A percentile compares a stretch with the other conserved stretches of the same genome.
phyloP scores from a whole-genome alignment of 1,140 invertebrate genomes.

The Mercenaria mercenaria region DNA sequence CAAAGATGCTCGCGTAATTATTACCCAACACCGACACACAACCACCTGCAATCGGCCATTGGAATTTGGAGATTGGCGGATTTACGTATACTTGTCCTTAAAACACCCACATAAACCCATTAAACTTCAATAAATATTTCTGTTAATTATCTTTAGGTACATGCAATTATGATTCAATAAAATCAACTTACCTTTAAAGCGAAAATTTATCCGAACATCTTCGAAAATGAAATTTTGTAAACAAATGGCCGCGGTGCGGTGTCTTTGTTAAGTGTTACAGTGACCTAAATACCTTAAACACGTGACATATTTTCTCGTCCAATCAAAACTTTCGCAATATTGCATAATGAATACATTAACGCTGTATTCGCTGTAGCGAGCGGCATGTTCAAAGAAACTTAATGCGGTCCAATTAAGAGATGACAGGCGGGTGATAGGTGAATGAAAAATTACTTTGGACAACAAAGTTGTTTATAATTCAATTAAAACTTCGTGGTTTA shows the following conservation, averaged over 20 bases:
- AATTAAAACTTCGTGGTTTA: too few relatives aligned
- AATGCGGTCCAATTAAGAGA: background rate
- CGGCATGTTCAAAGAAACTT: slow-evolving; percentile 31
- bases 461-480: too few relatives aligned
- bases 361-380: background rate
- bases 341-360: slow-evolving; percentile 68
- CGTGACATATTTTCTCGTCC: slow-evolving; percentile 63
- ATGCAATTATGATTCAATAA: slow-evolving; percentile 27
- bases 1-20: slow-evolving; percentile 5
- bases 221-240: slow-evolving; percentile 65
- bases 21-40: slow-evolving; percentile 41
- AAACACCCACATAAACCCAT: background rate
- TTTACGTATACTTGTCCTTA: background rate
- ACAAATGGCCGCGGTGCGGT: slow-evolving; percentile 64
- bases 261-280: slow-evolving; percentile 69
- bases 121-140: background rate
- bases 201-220: slow-evolving; percentile 62
- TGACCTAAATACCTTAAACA: slow-evolving; percentile 67
- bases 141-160: background rate
- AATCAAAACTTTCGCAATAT: slow-evolving; percentile 66
- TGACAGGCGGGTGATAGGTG: background rate
- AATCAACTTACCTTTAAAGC: slow-evolving; percentile 48
- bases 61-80: background rate
- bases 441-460: too few relatives aligned
- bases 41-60: slow-evolving; percentile 46